Conservation (phyloP, 2,888 invertebrate species). For the Nebria salina region DNA sequence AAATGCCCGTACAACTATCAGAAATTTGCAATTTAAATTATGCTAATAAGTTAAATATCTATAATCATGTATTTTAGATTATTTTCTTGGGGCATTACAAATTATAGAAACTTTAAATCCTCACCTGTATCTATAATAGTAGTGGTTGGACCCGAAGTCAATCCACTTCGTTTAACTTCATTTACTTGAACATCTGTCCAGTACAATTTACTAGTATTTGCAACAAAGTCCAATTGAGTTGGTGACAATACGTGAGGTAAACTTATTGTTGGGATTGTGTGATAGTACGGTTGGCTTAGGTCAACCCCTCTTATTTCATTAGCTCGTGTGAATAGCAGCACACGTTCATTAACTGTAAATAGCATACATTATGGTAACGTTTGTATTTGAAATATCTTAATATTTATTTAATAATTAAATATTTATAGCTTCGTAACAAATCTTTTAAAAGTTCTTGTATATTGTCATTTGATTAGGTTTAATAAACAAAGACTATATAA, state of each 20-base stretch:
- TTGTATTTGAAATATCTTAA: too few species aligned
- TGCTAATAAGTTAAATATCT: background rate
- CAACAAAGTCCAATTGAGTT: slow-evolving; percentile 75
- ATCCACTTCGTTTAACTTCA: slow-evolving; percentile 76
- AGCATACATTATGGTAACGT: slow-evolving; percentile 30
- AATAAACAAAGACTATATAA: too few species aligned
- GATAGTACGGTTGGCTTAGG: slow-evolving; percentile 76
- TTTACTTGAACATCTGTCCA: slow-evolving; percentile 82
- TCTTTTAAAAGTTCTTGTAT: too few species aligned
- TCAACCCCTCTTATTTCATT: slow-evolving; percentile 88
- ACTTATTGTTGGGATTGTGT: slow-evolving; percentile 84
- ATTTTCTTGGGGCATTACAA: slow-evolving; percentile 52
- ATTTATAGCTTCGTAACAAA: too few species aligned
- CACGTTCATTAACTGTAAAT: slow-evolving; percentile 77
- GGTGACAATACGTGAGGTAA: slow-evolving; percentile 76
- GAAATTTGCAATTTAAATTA: background rate
- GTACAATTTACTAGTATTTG: slow-evolving; percentile 73
- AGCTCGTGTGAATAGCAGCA: slow-evolving; percentile 78
- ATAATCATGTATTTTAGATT: slow-evolving; percentile 25
- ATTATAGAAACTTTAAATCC: slow-evolving; percentile 44
- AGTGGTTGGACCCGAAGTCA: slow-evolving; percentile 74
- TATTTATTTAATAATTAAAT: too few species aligned
- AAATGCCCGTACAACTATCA: background rate
- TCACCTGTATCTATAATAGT: slow-evolving; percentile 78
- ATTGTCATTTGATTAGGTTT: too few species aligned